These are phyloP conservation scores for Alentia gelatinosa DNA, from an alignment of 2,888 invertebrate species.

Conservation along the genomic window DNA sequence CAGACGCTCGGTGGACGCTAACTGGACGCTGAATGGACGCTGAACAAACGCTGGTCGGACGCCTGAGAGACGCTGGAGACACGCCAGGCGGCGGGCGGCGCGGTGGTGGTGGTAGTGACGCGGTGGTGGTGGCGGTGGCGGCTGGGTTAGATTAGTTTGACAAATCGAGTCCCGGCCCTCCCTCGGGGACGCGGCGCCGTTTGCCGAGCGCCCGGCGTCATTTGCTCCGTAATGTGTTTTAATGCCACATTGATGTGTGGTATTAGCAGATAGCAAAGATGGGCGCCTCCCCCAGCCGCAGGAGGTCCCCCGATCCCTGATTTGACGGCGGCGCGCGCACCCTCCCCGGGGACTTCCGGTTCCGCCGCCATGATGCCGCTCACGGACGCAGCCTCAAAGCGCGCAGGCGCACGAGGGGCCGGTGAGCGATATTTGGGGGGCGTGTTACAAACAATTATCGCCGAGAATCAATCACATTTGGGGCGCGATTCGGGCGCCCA, in stretches of 20 bases:
- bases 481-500: neutral
- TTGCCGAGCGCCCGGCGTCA: constrained; percentile 1
- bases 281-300: neutral
- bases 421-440: neutral
- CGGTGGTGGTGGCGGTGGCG: neutral
- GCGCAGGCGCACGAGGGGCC: constrained; percentile 1
- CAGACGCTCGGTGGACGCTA: too few relatives aligned
- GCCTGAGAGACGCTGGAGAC: neutral
- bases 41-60: too few relatives aligned
- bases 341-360: constrained; percentile 32
- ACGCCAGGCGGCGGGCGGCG: neutral
- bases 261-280: constrained; percentile 53
- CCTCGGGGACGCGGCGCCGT: neutral
- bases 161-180: constrained; percentile 8
- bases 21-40: too few relatives aligned
- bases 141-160: constrained; percentile 43
- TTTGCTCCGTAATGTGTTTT: constrained; percentile 48
- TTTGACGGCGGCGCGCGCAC: constrained; percentile 17
- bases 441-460: constrained; percentile 51
- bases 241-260: constrained; percentile 48
- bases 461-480: constrained; percentile 47
- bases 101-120: neutral
- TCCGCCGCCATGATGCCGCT: neutral
- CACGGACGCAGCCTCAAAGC: neutral
- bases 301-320: constrained; percentile 20